phyloP scores from a whole-genome alignment of 2,797 vertebrate genomes.

The Apodemus agrarius region DNA sequence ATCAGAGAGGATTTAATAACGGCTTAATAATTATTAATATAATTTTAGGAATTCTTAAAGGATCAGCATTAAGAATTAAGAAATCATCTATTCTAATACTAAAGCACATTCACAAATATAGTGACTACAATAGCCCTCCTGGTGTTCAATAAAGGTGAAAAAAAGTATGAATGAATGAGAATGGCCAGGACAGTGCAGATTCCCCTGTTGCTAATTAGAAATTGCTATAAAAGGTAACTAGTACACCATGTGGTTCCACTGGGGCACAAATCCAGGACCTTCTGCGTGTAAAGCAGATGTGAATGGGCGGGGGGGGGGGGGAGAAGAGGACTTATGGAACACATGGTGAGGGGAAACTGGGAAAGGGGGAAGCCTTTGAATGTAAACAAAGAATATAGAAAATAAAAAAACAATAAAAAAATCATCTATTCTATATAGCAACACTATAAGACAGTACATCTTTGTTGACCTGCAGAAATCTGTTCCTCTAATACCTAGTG shows the following conservation, averaged over 20 bases:
- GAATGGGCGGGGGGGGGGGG: no score
- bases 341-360: no score
- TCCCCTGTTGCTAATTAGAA: no score
- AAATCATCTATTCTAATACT: background rate
- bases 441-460: background rate
- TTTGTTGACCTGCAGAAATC: background rate
- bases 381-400: no score
- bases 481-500: background rate
- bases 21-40: background rate
- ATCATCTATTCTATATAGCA: background rate
- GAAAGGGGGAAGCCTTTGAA: no score
- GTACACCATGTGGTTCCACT: no score
- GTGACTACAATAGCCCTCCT: background rate
- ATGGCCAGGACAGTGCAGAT: background rate
- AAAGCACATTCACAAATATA: background rate
- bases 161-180: background rate
- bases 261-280: no score
- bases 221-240: fast-evolving
- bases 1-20: background rate
- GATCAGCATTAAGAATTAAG: background rate
- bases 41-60: background rate
- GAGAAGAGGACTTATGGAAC: no score
- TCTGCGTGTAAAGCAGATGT: no score
- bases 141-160: background rate
- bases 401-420: no score